Percentiles rank a stretch among this genome's conserved stretches.
Conservation (phyloP, 1,140 invertebrate species). For the Drosophila azteca region DNA sequence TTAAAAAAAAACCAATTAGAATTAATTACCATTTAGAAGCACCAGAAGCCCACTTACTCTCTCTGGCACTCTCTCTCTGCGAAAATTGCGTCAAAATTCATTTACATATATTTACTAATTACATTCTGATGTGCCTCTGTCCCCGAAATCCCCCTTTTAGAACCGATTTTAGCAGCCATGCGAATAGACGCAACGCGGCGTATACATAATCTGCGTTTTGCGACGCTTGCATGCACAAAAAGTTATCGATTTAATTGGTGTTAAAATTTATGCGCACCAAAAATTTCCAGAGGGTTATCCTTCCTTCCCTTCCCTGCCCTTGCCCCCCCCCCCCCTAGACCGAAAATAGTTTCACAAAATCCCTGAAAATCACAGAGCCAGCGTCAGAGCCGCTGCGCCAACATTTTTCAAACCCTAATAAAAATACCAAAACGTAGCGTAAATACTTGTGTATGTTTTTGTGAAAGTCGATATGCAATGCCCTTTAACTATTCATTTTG, state of each 20-base stretch:
- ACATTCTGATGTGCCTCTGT: constrained; percentile 37
- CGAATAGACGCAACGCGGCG: constrained; percentile 40
- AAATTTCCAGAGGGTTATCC: constrained; percentile 14
- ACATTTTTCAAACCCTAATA: constrained; percentile 47
- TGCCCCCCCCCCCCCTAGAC: not conserved
- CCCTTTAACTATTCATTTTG: constrained; percentile 2
- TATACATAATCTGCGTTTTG: constrained; percentile 57
- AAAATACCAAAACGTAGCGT: not conserved
- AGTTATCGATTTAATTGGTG: constrained; percentile 61
- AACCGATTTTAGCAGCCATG: constrained; percentile 13
- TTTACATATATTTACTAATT: constrained; percentile 44
- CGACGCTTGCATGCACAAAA: constrained; percentile 41
- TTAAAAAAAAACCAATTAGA: constrained; percentile 31
- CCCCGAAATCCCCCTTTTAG: not conserved
- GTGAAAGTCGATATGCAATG: not conserved
- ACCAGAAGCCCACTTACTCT: not conserved
- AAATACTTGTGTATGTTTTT: not conserved
- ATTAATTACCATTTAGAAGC: constrained; percentile 32
- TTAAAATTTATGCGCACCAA: constrained; percentile 53
- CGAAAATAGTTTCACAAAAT: constrained; percentile 26
- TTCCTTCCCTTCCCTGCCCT: too few species aligned
- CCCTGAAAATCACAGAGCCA: constrained; percentile 24
- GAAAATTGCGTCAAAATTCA: constrained; percentile 36
- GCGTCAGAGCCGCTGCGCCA: constrained; percentile 25
- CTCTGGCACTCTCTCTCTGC: not conserved